Evolutionary conservation across 37 sponge, comb jelly and placozoan species (phyloP), one percentile per base, ranked within the genome.

Genomic region (Beroe forskalii): DNA sequence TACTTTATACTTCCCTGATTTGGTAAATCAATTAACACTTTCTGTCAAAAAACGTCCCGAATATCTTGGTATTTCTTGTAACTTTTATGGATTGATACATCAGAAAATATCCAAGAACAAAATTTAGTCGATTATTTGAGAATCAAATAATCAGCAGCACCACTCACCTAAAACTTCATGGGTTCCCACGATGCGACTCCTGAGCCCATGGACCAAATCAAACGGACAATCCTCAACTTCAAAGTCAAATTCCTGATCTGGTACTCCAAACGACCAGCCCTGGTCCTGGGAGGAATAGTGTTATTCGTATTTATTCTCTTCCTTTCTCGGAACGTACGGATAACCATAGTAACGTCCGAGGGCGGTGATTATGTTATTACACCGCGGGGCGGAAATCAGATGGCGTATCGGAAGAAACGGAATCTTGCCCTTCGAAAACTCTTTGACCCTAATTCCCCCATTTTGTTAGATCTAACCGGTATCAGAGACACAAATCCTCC

Each of bases 401-500:
- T 48, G 55, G 38, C 12, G 19, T 37, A 69, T 33, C 28, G 72
- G 38, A 28, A 14, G 27, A 37, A 80, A 48, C 40, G 86, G 27
- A 80, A 80, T 80, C 40, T 27, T 22, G 40, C 27, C 8, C 35
- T 80, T 22, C 27, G 55, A 30, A n/a, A 41, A 80, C 55, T 80
- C 27, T 80, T 80, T 23, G 30, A 80, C 22, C 48, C 86, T 1
- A n/a, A 41, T 9, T 42, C 48, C 1, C 86, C 86, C 22, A 25
- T 80, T 41, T 43, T 44, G 24, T 25, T 80, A n/a, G 86, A 80
- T 25, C 55, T 80, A 25, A 27, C 27, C 35, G 86, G 86, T 39
- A 80, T 80, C 28, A 41, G 86, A 80, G 86, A 80, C 22, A 43
- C 86, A 9, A 33, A 80, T 42, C 86, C 86, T 9, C 20, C 55